Conservation (phyloP, 1,140 invertebrate species). For the Drosophila suzukii region DNA sequence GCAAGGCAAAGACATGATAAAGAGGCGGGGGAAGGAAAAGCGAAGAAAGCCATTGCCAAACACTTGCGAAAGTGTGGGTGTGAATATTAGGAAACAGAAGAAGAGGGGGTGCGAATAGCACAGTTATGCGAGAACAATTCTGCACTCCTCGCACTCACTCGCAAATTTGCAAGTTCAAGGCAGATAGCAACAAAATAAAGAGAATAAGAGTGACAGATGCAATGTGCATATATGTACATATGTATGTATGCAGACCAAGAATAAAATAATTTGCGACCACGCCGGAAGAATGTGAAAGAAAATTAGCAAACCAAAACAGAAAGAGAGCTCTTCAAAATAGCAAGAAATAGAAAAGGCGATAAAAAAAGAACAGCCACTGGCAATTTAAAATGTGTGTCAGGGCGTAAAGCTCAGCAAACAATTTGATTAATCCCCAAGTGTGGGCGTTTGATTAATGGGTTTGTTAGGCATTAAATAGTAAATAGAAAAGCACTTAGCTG, state of each 20-base stretch:
- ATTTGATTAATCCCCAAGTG: slow-evolving; percentile 49
- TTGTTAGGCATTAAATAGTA: slow-evolving; percentile 5
- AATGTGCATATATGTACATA: slow-evolving; percentile 9
- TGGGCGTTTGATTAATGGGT: slow-evolving; percentile 66
- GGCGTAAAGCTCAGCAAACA: slow-evolving; percentile 45
- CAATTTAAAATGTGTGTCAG: slow-evolving; percentile 72
- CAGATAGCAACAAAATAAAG: slow-evolving; percentile 1
- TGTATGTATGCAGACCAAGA: slow-evolving; percentile 32
- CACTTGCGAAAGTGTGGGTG: slow-evolving; percentile 5
- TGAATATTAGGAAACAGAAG: slow-evolving; percentile 9
- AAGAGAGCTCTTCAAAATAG: slow-evolving; percentile 16
- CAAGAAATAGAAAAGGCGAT: slow-evolving; percentile 8
- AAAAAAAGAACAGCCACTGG: slow-evolving; percentile 7
- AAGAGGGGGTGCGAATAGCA: not conserved
- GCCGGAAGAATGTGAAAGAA: slow-evolving; percentile 58
- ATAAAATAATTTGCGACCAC: slow-evolving; percentile 53
- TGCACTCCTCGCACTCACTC: slow-evolving; percentile 16
- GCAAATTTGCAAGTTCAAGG: slow-evolving; percentile 67
- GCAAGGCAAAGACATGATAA: not conserved
- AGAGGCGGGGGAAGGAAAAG: slow-evolving; percentile 10
- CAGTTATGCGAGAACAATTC: slow-evolving; percentile 5
- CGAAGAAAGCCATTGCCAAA: slow-evolving; percentile 37
- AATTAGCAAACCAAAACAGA: slow-evolving; percentile 55
- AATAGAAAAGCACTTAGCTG: slow-evolving; percentile 14
- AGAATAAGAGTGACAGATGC: slow-evolving; percentile 25